Conservation (phyloP, 2,888 invertebrate genomes). For the Abscondita cerata region DNA sequence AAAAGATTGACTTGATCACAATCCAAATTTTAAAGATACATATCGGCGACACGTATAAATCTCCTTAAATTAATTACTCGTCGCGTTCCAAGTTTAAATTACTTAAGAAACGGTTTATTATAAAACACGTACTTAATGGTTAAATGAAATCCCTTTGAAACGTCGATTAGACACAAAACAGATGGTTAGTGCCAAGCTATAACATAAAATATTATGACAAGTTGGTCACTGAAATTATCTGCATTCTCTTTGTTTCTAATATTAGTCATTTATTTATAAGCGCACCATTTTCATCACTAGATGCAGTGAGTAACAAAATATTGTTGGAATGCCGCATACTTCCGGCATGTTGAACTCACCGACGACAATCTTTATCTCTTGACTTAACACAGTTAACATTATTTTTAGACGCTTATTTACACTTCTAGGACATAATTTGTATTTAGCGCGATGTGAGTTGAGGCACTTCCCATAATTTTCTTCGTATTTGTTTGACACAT, state of each 20-base stretch:
- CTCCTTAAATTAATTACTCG: too few species aligned
- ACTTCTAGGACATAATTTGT: slow-evolving; percentile 19
- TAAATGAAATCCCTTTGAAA: slow-evolving; percentile 2
- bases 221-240: slow-evolving; percentile 15
- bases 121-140: too few species aligned
- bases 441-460: slow-evolving; percentile 3
- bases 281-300: slow-evolving; percentile 38
- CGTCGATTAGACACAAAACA: neutral
- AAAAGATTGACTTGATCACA: too few species aligned
- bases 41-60: too few species aligned
- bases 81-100: too few species aligned
- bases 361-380: slow-evolving; percentile 40
- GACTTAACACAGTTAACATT: slow-evolving; percentile 29
- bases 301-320: slow-evolving; percentile 41
- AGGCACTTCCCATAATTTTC: slow-evolving; percentile 15
- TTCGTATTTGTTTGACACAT: neutral
- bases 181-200: neutral
- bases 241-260: slow-evolving; percentile 37
- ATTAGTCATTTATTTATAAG: slow-evolving; percentile 41
- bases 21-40: too few species aligned
- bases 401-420: slow-evolving; percentile 29
- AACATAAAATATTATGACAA: slow-evolving; percentile 12
- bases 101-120: too few species aligned
- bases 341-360: slow-evolving; percentile 42
- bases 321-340: slow-evolving; percentile 43